Evolutionary conservation across 1,140 invertebrate species (phyloP).

Genomic region (Drosophila oshimai): DNA sequence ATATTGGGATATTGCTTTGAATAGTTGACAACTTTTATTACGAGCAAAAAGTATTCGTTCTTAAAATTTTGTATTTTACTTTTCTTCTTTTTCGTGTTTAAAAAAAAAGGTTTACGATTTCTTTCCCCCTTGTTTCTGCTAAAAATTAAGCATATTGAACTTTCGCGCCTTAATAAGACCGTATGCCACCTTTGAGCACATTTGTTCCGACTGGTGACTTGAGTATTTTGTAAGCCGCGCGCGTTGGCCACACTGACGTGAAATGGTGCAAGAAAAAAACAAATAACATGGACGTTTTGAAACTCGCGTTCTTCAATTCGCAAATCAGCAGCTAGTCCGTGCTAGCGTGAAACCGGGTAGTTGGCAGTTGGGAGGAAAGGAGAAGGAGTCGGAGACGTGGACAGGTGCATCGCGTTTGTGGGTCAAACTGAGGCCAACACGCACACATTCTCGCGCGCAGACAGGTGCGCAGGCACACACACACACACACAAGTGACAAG

Average conservation of each 20-base stretch:
- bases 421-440: constrained; percentile 6
- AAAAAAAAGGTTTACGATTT: too few species aligned
- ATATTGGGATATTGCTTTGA: too few species aligned
- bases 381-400: background rate
- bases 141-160: too few species aligned
- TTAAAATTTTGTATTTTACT: too few species aligned
- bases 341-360: background rate
- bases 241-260: background rate
- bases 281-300: constrained; percentile 19
- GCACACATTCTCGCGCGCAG: background rate
- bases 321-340: constrained; percentile 12
- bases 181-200: too few species aligned
- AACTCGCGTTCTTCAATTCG: background rate
- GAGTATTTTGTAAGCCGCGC: background rate
- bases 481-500: background rate
- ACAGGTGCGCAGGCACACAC: constrained; percentile 7
- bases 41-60: too few species aligned
- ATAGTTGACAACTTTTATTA: too few species aligned
- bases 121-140: too few species aligned
- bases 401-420: constrained; percentile 21
- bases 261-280: constrained; percentile 13
- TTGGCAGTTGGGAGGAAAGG: background rate
- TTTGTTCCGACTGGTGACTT: background rate
- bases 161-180: background rate
- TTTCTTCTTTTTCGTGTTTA: too few species aligned